Evolutionary conservation across 2,113 vertebrate genomes (phyloP), one percentile per base, ranked within the genome.

Genomic region (Daphoenositta chrysoptera): DNA sequence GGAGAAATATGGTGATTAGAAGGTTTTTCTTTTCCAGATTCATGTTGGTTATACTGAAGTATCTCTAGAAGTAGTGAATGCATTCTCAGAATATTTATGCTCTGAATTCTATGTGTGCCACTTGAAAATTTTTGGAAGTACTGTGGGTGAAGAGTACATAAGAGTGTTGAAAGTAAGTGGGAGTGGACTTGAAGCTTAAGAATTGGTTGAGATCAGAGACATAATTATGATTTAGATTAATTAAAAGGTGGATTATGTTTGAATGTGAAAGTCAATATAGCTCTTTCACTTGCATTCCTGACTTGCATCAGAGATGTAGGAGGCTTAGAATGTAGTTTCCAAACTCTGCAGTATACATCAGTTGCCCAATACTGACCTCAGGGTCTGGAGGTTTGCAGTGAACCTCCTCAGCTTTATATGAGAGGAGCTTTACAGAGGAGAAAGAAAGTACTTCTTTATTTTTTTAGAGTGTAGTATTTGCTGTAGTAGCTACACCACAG

Each of bases 291-390:
- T 83, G 33, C 1, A 3, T 53, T 86, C 15, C n/a, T 87, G 50
- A 47, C 48, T 58, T 40, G 8, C 28, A 23, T 72, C 30, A 70
- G 70, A 92, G 35, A 12, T 42, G 24, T 31, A 45, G 57, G 30
- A 48, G 68, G 39, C 30, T 54, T 75, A 39, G 27, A 81, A 33
- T 31, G 37, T 72, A 24, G 9, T 80, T 89, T 83, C 54, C 24
- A 60, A 60, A 39, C n/a, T 13, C 31, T 69, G 21, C 37, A 51
- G 13, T 61, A 1, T 28, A 6, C 6, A 10, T 87, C 28, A 50
- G 0, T 61, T 1, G 0, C 15, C 31, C n/a, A 16, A 1, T 83
- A n/a, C 19, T 53, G 35, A 66, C 31, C 8, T 40, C 8, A 20
- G 60, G 4, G 7, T 48, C 4, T 57, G 2, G 8, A 27, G 39